Evolutionary conservation across 2,888 invertebrate genomes (phyloP), one percentile per base, ranked within the genome.

Genomic region (Netelia melanura): DNA sequence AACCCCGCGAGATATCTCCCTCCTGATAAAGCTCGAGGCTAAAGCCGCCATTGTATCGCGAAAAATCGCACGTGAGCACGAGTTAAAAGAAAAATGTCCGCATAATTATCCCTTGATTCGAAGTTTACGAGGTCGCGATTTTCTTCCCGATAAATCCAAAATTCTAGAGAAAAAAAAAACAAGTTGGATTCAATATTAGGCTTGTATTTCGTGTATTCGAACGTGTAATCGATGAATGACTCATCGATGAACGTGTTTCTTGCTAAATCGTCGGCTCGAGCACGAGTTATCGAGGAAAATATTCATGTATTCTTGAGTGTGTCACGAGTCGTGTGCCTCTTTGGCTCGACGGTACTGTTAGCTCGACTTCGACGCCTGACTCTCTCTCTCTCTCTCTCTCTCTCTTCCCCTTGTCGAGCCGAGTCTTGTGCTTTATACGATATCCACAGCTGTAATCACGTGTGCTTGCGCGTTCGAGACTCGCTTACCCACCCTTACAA

Each of bases 401-500:
- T 76, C 56, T 67, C 67, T 67, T 14, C 44, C 44, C 44, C n/a
- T 44, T 17, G 23, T 38, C 54, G 38, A 9, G 61, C 77, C 81
- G 85, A 83, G 81, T 85, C 81, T 58, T 79, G 58, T 58, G 38
- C 38, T 48, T 14, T 48, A 58, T 58, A 21, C 21, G 21, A 58
- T 58, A 17, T 58, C 58, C 9, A 52, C 58, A 72, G 21, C 62
- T 56, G 76, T 84, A 81, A 84, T 81, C 72, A 78, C 70, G 62
- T 70, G 77, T 56, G 74, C 72, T 74, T 68, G 77, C 77, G 72
- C 84, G 72, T 67, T 72, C 77, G 81, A 74, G 77, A 72, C 72
- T 77, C 72, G 68, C 78, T 65, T 75, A 71, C 82, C 61, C 67
- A 71, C 65, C 67, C 80, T 74, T 21, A 58, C 10, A n/a, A 11